Evolutionary conservation across 1,140 invertebrate species (phyloP).

Genomic region (Drosophila subobscura): DNA sequence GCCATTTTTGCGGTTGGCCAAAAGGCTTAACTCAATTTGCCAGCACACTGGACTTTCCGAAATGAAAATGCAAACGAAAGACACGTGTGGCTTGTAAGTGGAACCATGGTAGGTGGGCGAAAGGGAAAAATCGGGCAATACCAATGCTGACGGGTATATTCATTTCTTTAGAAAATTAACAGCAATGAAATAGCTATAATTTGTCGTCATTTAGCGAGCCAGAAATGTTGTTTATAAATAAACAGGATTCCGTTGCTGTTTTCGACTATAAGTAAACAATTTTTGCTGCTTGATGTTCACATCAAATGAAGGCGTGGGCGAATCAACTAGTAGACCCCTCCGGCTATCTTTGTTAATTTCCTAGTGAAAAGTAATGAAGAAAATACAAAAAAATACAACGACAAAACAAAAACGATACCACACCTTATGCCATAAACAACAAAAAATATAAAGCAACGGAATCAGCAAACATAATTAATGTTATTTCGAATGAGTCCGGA

Average conservation of each 20-base stretch:
- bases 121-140: neutral
- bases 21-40: conserved; percentile 59
- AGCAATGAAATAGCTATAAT: conserved; percentile 54
- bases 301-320: conserved; percentile 54
- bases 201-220: conserved; percentile 65
- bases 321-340: conserved; percentile 47
- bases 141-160: conserved; percentile 9
- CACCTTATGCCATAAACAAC: conserved; percentile 53
- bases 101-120: neutral
- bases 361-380: conserved; percentile 30
- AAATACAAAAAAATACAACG: neutral
- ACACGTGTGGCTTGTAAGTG: conserved; percentile 10
- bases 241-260: conserved; percentile 32
- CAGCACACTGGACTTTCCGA: conserved; percentile 42
- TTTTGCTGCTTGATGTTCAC: conserved; percentile 33
- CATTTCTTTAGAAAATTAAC: conserved; percentile 50
- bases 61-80: conserved; percentile 50
- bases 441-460: conserved; percentile 28
- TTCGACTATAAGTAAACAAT: conserved; percentile 37
- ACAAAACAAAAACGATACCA: conserved; percentile 27
- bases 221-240: conserved; percentile 68
- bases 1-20: conserved; percentile 37
- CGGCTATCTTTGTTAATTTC: conserved; percentile 32
- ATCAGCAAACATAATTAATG: conserved; percentile 63
- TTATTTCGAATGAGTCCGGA: conserved; percentile 41